Conservation (phyloP, 2,888 invertebrate genomes). For the Tethea ocularis region DNA sequence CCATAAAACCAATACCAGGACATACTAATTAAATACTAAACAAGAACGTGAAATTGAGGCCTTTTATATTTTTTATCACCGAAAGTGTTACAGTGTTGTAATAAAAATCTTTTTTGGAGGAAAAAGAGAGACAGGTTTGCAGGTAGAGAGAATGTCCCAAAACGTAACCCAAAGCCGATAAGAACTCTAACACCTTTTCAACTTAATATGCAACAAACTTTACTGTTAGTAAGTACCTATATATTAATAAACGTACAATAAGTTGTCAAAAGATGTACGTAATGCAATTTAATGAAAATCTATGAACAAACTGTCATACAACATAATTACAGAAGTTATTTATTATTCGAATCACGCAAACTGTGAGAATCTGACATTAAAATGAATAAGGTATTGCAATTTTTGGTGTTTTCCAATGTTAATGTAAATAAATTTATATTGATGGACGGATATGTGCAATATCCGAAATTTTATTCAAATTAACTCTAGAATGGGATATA, state of each 20-base stretch:
- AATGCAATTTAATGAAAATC: neutral
- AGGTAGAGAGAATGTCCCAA: neutral
- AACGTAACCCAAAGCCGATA: too few species aligned
- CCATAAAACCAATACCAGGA: neutral
- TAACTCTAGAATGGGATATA: neutral
- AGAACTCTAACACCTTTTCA: too few species aligned
- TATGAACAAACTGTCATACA: conserved; percentile 1
- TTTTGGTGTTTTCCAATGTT: neutral
- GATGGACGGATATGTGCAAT: conserved; percentile 9
- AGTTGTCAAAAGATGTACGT: neutral
- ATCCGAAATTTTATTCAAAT: neutral
- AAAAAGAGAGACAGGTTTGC: neutral
- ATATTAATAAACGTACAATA: neutral
- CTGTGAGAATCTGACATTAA: conserved; percentile 9
- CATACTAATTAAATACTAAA: neutral
- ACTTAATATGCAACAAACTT: too few species aligned
- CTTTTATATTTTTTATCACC: neutral
- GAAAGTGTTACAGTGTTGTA: neutral
- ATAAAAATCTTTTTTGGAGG: neutral
- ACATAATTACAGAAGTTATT: neutral
- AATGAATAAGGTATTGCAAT: neutral
- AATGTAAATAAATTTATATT: conserved; percentile 7
- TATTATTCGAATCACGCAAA: neutral
- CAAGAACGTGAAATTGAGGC: neutral
- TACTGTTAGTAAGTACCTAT: too few species aligned